A percentile compares a stretch with the other conserved stretches of the same genome.
These are phyloP conservation scores for Drosophila suboccidentalis DNA, from an alignment of 2,888 invertebrate genomes.

Conservation along the genomic window DNA sequence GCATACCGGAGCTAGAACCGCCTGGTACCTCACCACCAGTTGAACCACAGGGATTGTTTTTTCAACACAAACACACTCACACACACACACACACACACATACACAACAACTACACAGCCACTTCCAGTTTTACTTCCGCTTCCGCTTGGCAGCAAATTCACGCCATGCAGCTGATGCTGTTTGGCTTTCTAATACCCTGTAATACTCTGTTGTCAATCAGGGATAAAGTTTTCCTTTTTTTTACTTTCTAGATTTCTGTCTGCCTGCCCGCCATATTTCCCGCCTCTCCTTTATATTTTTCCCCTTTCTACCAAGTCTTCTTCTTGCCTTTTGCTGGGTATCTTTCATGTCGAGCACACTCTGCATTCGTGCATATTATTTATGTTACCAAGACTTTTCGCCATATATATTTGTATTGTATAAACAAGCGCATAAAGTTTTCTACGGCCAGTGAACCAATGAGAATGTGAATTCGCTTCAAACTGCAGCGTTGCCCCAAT, in stretches of 20 bases:
- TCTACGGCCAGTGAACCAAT: constrained; percentile 44
- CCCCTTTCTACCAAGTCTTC: not conserved
- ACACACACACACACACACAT: constrained; percentile 8
- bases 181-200: constrained; percentile 34
- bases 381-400: constrained; percentile 40
- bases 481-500: constrained; percentile 26
- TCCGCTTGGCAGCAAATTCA: constrained; percentile 40
- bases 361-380: constrained; percentile 31
- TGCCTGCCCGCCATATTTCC: not conserved
- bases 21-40: too few species aligned
- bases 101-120: constrained; percentile 33
- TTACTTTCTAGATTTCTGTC: not conserved
- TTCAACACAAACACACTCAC: constrained; percentile 9
- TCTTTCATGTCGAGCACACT: constrained; percentile 19
- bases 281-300: too few species aligned
- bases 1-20: too few species aligned
- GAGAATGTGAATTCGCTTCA: constrained; percentile 9
- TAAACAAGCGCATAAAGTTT: constrained; percentile 52
- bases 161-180: constrained; percentile 20
- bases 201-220: constrained; percentile 16
- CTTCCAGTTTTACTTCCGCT: constrained; percentile 44
- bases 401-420: constrained; percentile 36
- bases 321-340: not conserved
- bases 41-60: too few species aligned
- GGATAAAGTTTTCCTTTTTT: not conserved